Evolutionary conservation across 2,113 vertebrate species (phyloP).

Genomic region (Pseudorectes ferrugineus): DNA sequence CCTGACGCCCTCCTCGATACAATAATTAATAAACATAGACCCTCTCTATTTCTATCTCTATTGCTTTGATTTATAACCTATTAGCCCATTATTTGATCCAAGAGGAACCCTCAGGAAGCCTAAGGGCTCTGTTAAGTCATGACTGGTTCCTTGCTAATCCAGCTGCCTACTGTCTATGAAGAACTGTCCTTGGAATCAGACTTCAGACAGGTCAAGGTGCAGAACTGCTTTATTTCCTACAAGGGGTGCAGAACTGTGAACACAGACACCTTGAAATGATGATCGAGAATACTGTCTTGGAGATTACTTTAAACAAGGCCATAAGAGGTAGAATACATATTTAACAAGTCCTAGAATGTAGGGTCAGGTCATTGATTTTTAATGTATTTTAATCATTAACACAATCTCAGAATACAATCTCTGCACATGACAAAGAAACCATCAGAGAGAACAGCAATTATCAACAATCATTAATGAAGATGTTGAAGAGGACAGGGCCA

Average conservation of each 20-base stretch:
- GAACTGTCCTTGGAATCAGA: not conserved
- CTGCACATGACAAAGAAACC: not conserved
- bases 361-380: not conserved
- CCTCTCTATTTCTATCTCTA: not conserved
- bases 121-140: not conserved
- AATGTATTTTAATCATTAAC: not conserved
- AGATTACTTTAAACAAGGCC: not conserved
- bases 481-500: not conserved
- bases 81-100: not conserved
- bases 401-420: not conserved
- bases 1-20: not conserved
- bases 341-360: not conserved
- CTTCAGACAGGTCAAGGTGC: not conserved
- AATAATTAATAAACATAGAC: not conserved
- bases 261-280: not conserved
- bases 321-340: not conserved
- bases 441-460: not conserved
- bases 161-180: not conserved
- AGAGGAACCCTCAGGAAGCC: not conserved
- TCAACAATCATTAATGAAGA: not conserved
- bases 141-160: not conserved
- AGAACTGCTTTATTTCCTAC: not conserved
- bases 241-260: not conserved
- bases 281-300: not conserved
- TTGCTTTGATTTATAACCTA: not conserved